A percentile compares a stretch with the other conserved stretches of the same genome.
phyloP scores from a whole-genome alignment of 2,113 vertebrate genomes.

The Taxidea taxus region DNA sequence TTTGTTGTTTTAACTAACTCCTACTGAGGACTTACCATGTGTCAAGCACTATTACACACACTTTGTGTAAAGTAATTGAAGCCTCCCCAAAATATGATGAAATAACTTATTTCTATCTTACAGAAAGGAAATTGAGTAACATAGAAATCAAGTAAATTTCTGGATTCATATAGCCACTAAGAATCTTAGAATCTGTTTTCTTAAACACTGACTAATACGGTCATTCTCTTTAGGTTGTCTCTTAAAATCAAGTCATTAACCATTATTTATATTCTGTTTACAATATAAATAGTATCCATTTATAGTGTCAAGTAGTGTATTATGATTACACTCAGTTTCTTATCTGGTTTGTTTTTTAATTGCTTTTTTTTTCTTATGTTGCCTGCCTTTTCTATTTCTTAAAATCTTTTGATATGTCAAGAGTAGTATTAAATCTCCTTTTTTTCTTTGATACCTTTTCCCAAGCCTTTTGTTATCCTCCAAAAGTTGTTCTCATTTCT shows the following conservation, averaged over 20 bases:
- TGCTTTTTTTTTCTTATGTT: not conserved
- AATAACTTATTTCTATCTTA: not conserved
- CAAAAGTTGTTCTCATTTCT: not conserved
- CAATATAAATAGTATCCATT: not conserved
- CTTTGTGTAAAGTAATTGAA: not conserved
- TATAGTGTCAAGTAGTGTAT: not conserved
- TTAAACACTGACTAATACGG: not conserved
- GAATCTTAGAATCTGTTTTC: not conserved
- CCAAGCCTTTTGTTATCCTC: not conserved
- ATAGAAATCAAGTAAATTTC: constrained; percentile 3
- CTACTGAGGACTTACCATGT: not conserved
- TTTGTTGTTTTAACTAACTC: not conserved
- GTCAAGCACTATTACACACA: not conserved
- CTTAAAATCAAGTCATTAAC: not conserved
- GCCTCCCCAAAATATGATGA: not conserved
- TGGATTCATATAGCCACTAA: not conserved
- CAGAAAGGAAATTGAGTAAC: not conserved
- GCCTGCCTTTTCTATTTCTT: not conserved
- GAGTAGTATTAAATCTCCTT: not conserved
- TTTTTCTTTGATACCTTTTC: not conserved
- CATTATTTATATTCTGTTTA: not conserved
- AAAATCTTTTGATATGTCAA: not conserved
- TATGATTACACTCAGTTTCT: not conserved
- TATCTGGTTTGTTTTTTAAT: not conserved
- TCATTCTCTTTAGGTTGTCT: not conserved